phyloP scores from a whole-genome alignment of 2,888 invertebrate genomes.

The Apamea crenata region DNA sequence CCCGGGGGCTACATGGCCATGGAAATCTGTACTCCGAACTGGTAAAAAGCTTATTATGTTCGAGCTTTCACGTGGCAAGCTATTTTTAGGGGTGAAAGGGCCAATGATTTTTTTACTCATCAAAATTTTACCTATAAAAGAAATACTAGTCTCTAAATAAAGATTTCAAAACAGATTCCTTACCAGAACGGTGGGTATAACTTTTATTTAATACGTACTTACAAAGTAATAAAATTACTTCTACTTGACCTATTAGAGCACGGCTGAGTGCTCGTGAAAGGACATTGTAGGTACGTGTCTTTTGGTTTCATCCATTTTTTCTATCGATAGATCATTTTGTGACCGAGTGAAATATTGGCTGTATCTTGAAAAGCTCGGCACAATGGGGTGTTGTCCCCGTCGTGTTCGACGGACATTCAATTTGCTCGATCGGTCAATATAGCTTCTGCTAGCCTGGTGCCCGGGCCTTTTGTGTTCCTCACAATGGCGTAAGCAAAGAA shows the following conservation, averaged over 20 bases:
- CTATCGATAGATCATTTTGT: constrained; percentile 72
- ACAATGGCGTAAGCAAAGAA: constrained; percentile 81
- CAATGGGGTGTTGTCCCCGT: constrained; percentile 81
- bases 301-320: constrained; percentile 66
- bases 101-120: not conserved
- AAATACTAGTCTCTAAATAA: not conserved
- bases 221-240: constrained; percentile 42
- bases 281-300: constrained; percentile 62
- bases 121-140: not conserved
- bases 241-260: constrained; percentile 47
- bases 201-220: constrained; percentile 21
- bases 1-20: not conserved
- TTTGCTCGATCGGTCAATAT: constrained; percentile 87
- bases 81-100: not conserved
- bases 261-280: constrained; percentile 61
- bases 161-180: not conserved
- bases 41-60: not conserved
- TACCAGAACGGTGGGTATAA: not conserved
- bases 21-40: not conserved
- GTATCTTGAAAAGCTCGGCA: constrained; percentile 82
- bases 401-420: constrained; percentile 86
- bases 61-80: not conserved
- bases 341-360: constrained; percentile 82
- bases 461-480: constrained; percentile 79
- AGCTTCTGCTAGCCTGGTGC: constrained; percentile 81